Evolutionary conservation across 2,888 invertebrate genomes (phyloP).

Genomic region (Hirtodrosophila confusa): DNA sequence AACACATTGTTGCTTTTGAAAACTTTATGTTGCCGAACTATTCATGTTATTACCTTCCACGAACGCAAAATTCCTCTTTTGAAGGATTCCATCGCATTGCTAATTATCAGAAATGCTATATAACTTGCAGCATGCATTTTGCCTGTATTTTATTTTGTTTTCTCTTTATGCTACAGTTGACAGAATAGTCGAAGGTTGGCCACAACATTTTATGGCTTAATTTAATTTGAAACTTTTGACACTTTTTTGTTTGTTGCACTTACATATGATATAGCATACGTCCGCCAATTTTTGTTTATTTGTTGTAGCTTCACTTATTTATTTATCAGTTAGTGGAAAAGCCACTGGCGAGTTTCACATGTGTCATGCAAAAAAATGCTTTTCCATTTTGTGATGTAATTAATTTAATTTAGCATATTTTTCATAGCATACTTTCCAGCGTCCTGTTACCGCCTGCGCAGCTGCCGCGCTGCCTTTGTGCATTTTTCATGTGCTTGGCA

Average conservation of each 20-base stretch:
- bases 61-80: too few relatives aligned
- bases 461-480: slow-evolving; percentile 41
- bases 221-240: slow-evolving; percentile 44
- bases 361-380: slow-evolving; percentile 11
- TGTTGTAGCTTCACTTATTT: slow-evolving; percentile 16
- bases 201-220: slow-evolving; percentile 39
- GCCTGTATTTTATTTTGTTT: background rate
- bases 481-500: slow-evolving; percentile 44
- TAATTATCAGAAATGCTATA: too few relatives aligned
- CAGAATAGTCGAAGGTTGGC: slow-evolving; percentile 13
- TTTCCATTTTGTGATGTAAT: slow-evolving; percentile 49
- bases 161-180: slow-evolving; percentile 4
- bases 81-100: too few relatives aligned
- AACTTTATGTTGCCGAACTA: too few relatives aligned
- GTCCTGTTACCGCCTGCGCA: slow-evolving; percentile 5
- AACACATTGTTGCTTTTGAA: too few relatives aligned
- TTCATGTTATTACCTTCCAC: too few relatives aligned
- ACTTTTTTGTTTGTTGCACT: slow-evolving; percentile 13
- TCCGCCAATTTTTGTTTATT: slow-evolving; percentile 38
- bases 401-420: slow-evolving; percentile 58
- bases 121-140: too few relatives aligned
- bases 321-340: slow-evolving; percentile 21
- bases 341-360: slow-evolving; percentile 9
- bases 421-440: slow-evolving; percentile 22
- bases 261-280: slow-evolving; percentile 23